Evolutionary conservation across 2,113 vertebrate genomes (phyloP).

Genomic region (Camelus bactrianus): DNA sequence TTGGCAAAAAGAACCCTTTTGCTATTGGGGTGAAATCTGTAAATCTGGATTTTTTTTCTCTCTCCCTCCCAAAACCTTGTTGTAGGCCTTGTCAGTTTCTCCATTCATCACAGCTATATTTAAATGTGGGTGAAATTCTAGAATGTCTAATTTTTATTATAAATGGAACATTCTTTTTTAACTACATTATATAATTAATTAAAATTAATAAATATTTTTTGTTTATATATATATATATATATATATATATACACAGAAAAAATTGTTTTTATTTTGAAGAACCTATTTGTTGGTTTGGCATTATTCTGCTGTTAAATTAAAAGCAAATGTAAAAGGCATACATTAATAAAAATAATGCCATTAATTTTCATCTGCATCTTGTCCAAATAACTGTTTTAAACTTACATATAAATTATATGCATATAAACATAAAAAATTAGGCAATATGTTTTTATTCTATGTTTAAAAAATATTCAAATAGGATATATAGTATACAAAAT

Average conservation of each 20-base stretch:
- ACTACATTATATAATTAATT: not conserved
- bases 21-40: conserved; percentile 77
- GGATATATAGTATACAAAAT: not conserved
- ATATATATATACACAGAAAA: not conserved
- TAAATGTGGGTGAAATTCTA: conserved; percentile 66
- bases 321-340: not conserved
- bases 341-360: not conserved
- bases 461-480: not conserved
- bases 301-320: not conserved
- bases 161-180: conserved; percentile 34
- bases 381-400: not conserved
- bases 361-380: not conserved
- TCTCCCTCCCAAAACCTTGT: conserved; percentile 73
- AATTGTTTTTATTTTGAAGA: not conserved
- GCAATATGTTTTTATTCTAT: not conserved
- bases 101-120: conserved; percentile 74
- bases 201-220: not conserved
- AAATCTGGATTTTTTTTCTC: conserved; percentile 80
- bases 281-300: not conserved
- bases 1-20: conserved; percentile 79
- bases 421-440: not conserved
- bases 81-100: conserved; percentile 76
- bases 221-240: too few relatives aligned
- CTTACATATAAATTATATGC: not conserved
- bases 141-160: conserved; percentile 68